Evolutionary conservation across 35 echinoderm and acorn worm genomes (phyloP).

Genomic region (Lytechinus variegatus): DNA sequence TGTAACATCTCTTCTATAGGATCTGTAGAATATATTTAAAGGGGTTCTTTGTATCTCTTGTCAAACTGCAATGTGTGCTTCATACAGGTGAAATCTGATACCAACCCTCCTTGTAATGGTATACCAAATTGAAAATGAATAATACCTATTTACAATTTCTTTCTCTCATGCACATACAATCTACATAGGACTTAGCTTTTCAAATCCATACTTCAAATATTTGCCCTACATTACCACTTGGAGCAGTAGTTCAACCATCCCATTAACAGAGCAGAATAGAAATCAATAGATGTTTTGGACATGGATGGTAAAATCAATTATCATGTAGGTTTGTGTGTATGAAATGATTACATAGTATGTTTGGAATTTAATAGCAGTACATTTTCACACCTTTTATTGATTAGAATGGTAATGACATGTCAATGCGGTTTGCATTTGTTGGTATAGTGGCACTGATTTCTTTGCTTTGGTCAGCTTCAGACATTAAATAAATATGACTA

Average conservation of each 20-base stretch:
- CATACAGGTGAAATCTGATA: too few species aligned
- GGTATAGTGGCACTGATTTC: neutral
- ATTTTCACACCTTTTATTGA: conserved; percentile 14
- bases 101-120: too few species aligned
- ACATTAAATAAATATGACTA: neutral
- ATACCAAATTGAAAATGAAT: too few species aligned
- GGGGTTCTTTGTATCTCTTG: too few species aligned
- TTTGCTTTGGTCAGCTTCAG: neutral
- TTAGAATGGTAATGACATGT: neutral
- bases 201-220: neutral
- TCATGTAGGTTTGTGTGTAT: neutral
- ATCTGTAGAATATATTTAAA: too few species aligned
- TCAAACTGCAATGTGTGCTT: too few species aligned
- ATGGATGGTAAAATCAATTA: neutral
- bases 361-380: neutral
- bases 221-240: neutral
- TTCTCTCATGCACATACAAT: too few species aligned
- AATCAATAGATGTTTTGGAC: neutral
- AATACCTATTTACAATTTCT: too few species aligned
- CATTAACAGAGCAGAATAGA: neutral
- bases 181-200: too few species aligned
- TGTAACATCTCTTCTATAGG: neutral
- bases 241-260: neutral
- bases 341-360: neutral
- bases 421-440: neutral